A percentile compares a stretch with the other conserved stretches of the same genome.
Conservation (phyloP, 2,797 vertebrate genomes). For the Cyclopterus lumpus region DNA sequence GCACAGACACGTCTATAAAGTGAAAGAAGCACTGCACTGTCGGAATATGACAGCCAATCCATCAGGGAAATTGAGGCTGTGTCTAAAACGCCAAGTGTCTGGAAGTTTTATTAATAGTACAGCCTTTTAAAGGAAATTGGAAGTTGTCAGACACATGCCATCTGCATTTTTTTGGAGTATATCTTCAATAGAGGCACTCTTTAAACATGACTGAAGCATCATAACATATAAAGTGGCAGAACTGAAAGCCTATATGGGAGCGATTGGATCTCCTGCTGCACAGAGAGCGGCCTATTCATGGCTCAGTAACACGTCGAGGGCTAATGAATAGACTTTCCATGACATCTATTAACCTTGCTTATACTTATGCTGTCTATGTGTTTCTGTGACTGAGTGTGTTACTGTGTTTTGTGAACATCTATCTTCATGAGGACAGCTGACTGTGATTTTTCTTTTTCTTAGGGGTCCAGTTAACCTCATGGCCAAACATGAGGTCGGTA, state of each 20-base stretch:
- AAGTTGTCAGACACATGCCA: conserved; percentile 82
- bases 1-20: conserved; percentile 84
- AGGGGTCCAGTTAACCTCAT: background rate
- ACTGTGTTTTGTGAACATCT: background rate
- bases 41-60: conserved; percentile 87
- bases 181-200: conserved; percentile 54
- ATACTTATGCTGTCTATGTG: conserved; percentile 23
- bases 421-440: conserved; percentile 6
- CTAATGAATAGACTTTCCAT: conserved; percentile 40
- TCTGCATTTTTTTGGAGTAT: conserved; percentile 68
- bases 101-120: conserved; percentile 85
- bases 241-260: conserved; percentile 58
- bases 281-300: conserved; percentile 45
- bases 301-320: conserved; percentile 41
- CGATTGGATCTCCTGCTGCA: conserved; percentile 38
- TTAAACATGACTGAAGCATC: conserved; percentile 77
- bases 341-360: conserved; percentile 56
- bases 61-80: conserved; percentile 90
- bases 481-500: background rate
- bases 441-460: background rate
- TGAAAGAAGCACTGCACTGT: conserved; percentile 83
- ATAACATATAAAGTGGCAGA: conserved; percentile 65
- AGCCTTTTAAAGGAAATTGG: conserved; percentile 79
- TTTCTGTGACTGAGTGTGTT: conserved; percentile 20
- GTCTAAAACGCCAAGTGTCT: conserved; percentile 81